phyloP scores from a whole-genome alignment of 2,797 vertebrate species.

The Chaetodon trifasciatus region DNA sequence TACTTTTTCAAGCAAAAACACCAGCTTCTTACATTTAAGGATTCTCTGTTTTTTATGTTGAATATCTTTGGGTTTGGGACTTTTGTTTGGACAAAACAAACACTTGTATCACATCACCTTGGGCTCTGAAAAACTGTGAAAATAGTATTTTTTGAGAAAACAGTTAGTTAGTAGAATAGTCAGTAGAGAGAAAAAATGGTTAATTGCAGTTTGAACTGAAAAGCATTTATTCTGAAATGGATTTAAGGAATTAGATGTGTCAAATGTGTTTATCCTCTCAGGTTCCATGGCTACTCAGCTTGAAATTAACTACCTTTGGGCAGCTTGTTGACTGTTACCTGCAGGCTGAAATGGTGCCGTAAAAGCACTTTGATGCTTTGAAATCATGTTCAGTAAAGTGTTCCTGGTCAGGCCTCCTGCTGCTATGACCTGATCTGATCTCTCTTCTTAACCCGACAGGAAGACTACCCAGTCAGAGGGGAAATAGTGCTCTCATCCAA shows the following conservation, averaged over 20 bases:
- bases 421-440: slow-evolving; percentile 21
- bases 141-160: background rate
- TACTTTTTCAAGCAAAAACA: background rate
- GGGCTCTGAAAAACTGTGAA: background rate
- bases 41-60: background rate
- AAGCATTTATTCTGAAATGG: background rate
- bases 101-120: background rate
- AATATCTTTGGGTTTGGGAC: background rate
- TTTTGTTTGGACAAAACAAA: background rate
- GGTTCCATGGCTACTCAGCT: background rate
- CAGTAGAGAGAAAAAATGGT: background rate
- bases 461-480: slow-evolving; percentile 78
- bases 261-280: slow-evolving; percentile 6
- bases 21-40: background rate
- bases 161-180: background rate
- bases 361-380: slow-evolving; percentile 1
- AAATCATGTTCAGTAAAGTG: slow-evolving; percentile 17
- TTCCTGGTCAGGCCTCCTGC: background rate
- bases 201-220: background rate
- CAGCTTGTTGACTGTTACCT: slow-evolving; percentile 9
- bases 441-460: slow-evolving; percentile 69
- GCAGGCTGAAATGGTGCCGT: slow-evolving; percentile 7
- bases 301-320: background rate
- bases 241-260: slow-evolving; percentile 1
- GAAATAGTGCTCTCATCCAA: slow-evolving; percentile 82